Evolutionary conservation across 2,888 invertebrate genomes (phyloP), one percentile per base, ranked within the genome.

Genomic region (Aquatica leii): DNA sequence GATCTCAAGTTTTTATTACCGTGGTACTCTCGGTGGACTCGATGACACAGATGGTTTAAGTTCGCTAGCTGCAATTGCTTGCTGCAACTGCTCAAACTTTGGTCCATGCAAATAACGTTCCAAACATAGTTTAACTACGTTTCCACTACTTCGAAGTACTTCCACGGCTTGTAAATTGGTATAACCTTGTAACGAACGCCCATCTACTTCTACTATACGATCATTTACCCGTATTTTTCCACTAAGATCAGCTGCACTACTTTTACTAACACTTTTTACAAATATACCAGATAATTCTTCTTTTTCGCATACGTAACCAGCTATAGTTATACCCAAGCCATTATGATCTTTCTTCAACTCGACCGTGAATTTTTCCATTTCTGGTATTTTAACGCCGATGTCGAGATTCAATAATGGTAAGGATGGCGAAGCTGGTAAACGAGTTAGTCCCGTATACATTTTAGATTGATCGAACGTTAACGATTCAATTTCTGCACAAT

Each of bases 271-370:
- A 62, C 97, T 98, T 83, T 98, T 98, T 59, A 99, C 97, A 84
- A 99, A 99, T 73, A 99, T 98, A 31, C 99, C 99, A 0, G 97
- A 97, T 50, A 99, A 85, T 80, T 99, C 98, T 82, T 98, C 98
- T 83, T 97, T 97, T 81, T 97, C 97, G 80, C 97, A 97, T 11
- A 98, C 97, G 80, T 98, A 98, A 60, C 95, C 90, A 59, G 97
- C 97, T 74, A 98, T 97, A 21, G 97, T 98, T 67, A 98, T 97
- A 37, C 97, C 97, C 50, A 96, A 85, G 24, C 97, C 94, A 78
- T 96, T 95, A 71, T 90, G 89, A 80, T 97, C 97, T 82, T 98
- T 98, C 75, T 92, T 91, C 53, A 98, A 85, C 78, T 97, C 95
- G 41, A 97, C 96, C 62, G 94, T 94, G 77, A 98, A 94, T 75